A percentile compares a stretch with the other conserved stretches of the same genome.
Conservation (phyloP, 2,888 invertebrate species). For the Thecocarcelia acutangulata region DNA sequence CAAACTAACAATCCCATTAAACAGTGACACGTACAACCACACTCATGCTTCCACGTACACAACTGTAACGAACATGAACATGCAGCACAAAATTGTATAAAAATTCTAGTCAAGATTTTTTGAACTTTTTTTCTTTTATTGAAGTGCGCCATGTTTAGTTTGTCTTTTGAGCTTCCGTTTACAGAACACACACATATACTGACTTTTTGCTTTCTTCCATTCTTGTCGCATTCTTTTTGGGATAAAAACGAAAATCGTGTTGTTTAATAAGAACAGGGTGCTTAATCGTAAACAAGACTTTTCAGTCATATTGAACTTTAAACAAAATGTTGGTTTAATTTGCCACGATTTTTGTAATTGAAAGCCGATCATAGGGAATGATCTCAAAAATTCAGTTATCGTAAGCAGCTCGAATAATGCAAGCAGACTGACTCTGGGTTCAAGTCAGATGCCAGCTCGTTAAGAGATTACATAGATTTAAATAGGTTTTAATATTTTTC, state of each 20-base stretch:
- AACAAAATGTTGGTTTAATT: neutral
- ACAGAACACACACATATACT: slow-evolving; percentile 54
- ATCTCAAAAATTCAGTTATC: too few relatives aligned
- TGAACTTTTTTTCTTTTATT: slow-evolving; percentile 65
- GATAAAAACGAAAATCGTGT: slow-evolving; percentile 22
- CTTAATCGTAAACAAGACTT: neutral
- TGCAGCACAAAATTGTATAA: slow-evolving; percentile 69
- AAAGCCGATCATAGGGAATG: too few relatives aligned
- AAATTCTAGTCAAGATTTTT: slow-evolving; percentile 64
- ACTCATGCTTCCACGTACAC: slow-evolving; percentile 50
- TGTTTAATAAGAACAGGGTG: slow-evolving; percentile 46
- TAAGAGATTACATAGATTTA: too few relatives aligned
- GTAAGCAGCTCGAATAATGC: too few relatives aligned
- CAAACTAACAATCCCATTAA: neutral
- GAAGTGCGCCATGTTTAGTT: slow-evolving; percentile 79
- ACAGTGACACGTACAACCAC: neutral
- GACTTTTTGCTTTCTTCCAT: slow-evolving; percentile 49
- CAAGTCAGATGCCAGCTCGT: too few relatives aligned
- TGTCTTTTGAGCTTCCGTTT: slow-evolving; percentile 79
- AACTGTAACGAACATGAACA: slow-evolving; percentile 31
- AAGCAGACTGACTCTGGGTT: too few relatives aligned
- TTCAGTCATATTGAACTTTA: neutral
- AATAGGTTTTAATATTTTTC: too few relatives aligned
- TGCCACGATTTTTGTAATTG: too few relatives aligned
- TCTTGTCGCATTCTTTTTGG: slow-evolving; percentile 49